Percentiles rank a stretch among this genome's conserved stretches.
These are phyloP conservation scores for Heptranchias perlo DNA, from an alignment of 2,113 vertebrate species.

Conservation along the genomic window DNA sequence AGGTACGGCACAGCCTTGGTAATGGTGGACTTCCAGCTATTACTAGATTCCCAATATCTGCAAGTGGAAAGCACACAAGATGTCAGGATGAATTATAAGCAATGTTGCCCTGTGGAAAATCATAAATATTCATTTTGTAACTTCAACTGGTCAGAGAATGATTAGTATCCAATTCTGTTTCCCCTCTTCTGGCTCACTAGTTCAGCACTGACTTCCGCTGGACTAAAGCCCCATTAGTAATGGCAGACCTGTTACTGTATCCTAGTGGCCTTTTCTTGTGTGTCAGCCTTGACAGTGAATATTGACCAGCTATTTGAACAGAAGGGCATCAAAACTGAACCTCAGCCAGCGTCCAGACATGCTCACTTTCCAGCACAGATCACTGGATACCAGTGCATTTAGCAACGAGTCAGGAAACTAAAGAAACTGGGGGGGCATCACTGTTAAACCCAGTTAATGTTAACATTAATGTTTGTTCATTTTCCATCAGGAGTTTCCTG, in stretches of 20 bases:
- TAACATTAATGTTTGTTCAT: background rate
- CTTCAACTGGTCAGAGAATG: background rate
- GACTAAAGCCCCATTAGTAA: no score
- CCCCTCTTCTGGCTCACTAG: background rate
- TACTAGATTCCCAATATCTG: background rate
- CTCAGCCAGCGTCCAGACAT: no score
- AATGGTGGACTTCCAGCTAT: background rate
- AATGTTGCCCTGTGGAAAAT: background rate
- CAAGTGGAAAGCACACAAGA: background rate
- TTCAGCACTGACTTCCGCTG: background rate
- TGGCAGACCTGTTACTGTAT: no score
- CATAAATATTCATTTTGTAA: background rate
- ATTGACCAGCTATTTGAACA: no score
- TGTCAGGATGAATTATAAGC: background rate
- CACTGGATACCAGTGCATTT: background rate
- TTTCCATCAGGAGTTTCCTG: background rate
- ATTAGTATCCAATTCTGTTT: background rate
- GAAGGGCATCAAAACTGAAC: no score
- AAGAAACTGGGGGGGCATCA: background rate
- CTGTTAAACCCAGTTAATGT: background rate
- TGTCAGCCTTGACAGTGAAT: no score
- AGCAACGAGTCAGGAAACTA: background rate
- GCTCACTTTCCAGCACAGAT: no score
- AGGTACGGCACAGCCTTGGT: background rate
- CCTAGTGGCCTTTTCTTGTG: no score